Conservation (phyloP, 2,888 invertebrate genomes). For the Ormia ochracea region DNA sequence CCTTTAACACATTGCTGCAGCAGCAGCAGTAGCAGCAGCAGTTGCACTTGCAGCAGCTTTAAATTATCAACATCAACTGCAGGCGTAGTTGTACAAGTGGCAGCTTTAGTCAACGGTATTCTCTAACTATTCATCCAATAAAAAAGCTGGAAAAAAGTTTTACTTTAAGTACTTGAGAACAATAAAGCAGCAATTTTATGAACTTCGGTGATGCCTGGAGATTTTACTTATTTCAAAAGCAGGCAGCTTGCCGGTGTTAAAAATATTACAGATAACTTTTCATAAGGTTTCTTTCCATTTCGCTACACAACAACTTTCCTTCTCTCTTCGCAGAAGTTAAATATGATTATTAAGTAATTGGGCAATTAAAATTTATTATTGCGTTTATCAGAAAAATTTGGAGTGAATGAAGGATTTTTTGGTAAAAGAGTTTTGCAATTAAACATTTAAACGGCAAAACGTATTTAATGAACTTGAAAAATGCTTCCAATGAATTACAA, state of each 20-base stretch:
- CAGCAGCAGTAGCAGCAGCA: conserved; percentile 39
- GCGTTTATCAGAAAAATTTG: conserved; percentile 1
- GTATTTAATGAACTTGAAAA: background rate
- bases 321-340: conserved; percentile 53
- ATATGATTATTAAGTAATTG: conserved; percentile 74
- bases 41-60: conserved; percentile 38
- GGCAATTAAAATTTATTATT: conserved; percentile 72
- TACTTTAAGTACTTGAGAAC: conserved; percentile 50
- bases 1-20: conserved; percentile 46
- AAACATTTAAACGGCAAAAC: background rate
- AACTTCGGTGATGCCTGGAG: conserved; percentile 40
- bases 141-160: conserved; percentile 33
- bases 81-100: background rate
- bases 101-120: background rate
- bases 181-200: conserved; percentile 44
- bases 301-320: conserved; percentile 5
- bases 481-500: background rate
- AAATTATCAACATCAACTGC: conserved; percentile 28
- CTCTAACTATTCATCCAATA: conserved; percentile 12
- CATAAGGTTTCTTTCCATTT: background rate
- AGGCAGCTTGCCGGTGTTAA: conserved; percentile 23
- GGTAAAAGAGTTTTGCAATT: background rate
- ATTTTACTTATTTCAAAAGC: conserved; percentile 21
- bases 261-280: conserved; percentile 41
- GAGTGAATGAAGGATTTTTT: background rate